Percentiles rank a stretch among this genome's conserved stretches.
phyloP scores from a whole-genome alignment of 2,797 vertebrate genomes.

The Calcarius lapponicus region DNA sequence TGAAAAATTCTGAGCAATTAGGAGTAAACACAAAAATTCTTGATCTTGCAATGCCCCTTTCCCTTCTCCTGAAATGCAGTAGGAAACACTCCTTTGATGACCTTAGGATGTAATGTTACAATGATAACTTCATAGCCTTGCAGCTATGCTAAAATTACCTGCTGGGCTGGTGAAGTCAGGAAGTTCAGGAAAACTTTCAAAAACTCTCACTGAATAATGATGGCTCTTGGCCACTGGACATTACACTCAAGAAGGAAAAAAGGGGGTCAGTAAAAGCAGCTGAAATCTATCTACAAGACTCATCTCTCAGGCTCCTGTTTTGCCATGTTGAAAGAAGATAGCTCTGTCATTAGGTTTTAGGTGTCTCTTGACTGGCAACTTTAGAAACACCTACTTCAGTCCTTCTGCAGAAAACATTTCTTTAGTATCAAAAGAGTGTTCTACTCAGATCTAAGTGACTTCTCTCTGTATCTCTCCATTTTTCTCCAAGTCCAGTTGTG shows the following conservation, averaged over 20 bases:
- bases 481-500: background rate
- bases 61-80: background rate
- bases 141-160: background rate
- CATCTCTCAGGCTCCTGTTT: background rate
- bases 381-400: background rate
- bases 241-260: background rate
- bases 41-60: background rate
- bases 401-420: background rate
- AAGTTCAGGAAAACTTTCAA: background rate
- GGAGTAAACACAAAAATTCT: background rate
- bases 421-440: background rate
- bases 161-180: background rate
- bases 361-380: background rate
- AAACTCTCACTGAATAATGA: background rate
- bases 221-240: background rate
- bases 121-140: background rate
- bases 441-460: background rate
- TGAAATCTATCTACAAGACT: background rate
- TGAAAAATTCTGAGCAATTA: background rate
- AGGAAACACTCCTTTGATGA: background rate
- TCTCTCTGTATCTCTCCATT: background rate
- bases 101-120: background rate
- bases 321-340: background rate
- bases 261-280: background rate
- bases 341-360: background rate